Evolutionary conservation across 1,140 invertebrate species (phyloP), one percentile per base, ranked within the genome.

Genomic region (Conopomorpha cramerella): DNA sequence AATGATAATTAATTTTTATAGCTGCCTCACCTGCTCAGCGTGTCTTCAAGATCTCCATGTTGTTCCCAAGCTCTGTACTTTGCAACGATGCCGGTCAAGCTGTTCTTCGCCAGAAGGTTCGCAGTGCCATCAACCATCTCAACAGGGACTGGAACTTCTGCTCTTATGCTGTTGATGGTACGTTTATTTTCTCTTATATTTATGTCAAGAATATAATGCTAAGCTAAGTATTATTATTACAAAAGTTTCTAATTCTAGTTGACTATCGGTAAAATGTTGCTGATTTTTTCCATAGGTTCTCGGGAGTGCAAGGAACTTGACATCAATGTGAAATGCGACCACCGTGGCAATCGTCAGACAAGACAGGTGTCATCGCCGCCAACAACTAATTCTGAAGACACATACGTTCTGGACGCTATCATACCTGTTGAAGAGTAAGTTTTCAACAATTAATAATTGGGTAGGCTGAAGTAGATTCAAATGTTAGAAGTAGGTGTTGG

Each of bases 81-180:
- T 96, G 94, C 63, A 96, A 95, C 51, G 92, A 95, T 68, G 93
- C 93, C 18, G 94, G 93, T 2, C 92, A 95, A 68, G 91, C 88
- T 33, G 93, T 96, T 1, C 78, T 96, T 0, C 84, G 91, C 40
- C 90, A 95, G 50, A 91, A 90, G 61, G 92, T 96, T 1, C 84
- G 89, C 45, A 86, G 88, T 49, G 92, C 92, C 11, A 88, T 96
- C 14, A 92, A 94, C 46, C 86, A 91, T 23, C 79, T 96, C 11
- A 96, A 96, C 54, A 83, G 91, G 49, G 90, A 94, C 45, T 95
- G 93, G 93, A 93, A 92, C 76, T 92, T 95, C 85, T 95, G 92
- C 60, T 92, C 92, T 0, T 92, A 92, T 51, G 88, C 88, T 46
- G 82, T 87, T n/a, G 88, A 92, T 78, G 88, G 87, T 84, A 81